Evolutionary conservation across 1,140 invertebrate species (phyloP).

Genomic region (Anadara kagoshimensis): DNA sequence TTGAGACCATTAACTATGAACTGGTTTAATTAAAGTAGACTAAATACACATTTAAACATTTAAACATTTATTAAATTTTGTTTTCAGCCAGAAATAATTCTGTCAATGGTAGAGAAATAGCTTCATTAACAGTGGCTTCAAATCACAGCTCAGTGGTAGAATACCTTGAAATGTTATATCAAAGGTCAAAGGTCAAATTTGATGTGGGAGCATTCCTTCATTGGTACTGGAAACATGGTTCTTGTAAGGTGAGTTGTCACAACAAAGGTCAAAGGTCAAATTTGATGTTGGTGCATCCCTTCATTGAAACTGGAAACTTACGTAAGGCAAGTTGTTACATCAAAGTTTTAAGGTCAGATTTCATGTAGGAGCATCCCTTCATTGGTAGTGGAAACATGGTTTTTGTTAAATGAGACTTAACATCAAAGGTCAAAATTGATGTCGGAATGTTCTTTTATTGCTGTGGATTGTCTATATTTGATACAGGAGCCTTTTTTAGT

Average conservation of each 20-base stretch:
- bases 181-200: conserved; percentile 61
- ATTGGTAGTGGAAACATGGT: too few species aligned
- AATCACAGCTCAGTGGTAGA: conserved; percentile 58
- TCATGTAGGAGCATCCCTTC: conserved; percentile 57
- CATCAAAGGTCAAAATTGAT: too few species aligned
- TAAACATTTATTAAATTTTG: not conserved
- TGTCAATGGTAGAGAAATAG: conserved; percentile 7
- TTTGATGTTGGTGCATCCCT: conserved; percentile 55
- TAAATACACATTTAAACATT: too few species aligned
- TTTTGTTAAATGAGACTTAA: too few species aligned
- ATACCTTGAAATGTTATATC: conserved; percentile 49
- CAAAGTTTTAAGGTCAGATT: not conserved
- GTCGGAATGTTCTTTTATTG: too few species aligned
- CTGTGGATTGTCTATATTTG: too few species aligned
- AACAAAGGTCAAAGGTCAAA: not conserved
- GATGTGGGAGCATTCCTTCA: conserved; percentile 64
- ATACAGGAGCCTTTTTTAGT: too few species aligned
- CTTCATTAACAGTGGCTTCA: conserved; percentile 58
- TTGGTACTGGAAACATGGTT: conserved; percentile 65
- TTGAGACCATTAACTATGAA: too few species aligned
- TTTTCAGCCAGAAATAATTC: conserved; percentile 2
- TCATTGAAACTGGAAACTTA: conserved; percentile 64
- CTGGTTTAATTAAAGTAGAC: too few species aligned
- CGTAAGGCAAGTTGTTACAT: conserved; percentile 46
- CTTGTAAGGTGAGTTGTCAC: conserved; percentile 47